These are phyloP conservation scores for Pedicia rivosa DNA, from an alignment of 2,888 invertebrate genomes.

Conservation along the genomic window DNA sequence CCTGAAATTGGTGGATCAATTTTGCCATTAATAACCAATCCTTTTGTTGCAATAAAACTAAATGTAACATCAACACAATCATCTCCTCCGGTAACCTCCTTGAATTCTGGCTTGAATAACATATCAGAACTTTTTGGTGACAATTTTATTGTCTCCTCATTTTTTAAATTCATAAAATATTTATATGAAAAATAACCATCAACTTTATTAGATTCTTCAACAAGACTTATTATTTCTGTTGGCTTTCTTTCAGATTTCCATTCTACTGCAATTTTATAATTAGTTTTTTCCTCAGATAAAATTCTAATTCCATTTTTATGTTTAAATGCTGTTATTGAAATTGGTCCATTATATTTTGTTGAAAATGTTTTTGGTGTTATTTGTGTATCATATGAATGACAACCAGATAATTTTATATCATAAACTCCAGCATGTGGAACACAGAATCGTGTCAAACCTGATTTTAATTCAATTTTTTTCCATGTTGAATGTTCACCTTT, in stretches of 20 bases:
- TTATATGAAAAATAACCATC: conserved; percentile 30
- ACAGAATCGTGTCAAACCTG: conserved; percentile 58
- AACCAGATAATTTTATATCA: conserved; percentile 56
- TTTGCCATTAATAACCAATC: conserved; percentile 47
- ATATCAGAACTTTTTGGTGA: conserved; percentile 53
- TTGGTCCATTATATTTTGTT: conserved; percentile 25
- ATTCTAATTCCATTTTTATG: conserved; percentile 38
- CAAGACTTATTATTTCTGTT: conserved; percentile 19
- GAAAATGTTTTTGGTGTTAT: conserved; percentile 28
- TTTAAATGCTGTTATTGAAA: conserved; percentile 36
- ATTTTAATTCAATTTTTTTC: conserved; percentile 32
- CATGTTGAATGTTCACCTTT: conserved; percentile 11
- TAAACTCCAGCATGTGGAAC: conserved; percentile 52
- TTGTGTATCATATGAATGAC: conserved; percentile 51
- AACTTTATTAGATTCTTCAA: conserved; percentile 29
- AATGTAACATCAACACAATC: conserved; percentile 52
- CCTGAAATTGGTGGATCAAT: conserved; percentile 45
- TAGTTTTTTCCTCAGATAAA: conserved; percentile 28
- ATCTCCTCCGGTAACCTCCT: conserved; percentile 43
- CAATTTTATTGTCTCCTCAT: conserved; percentile 32
- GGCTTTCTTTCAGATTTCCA: conserved; percentile 18
- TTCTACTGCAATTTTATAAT: conserved; percentile 21
- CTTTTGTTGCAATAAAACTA: conserved; percentile 42
- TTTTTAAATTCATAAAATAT: conserved; percentile 28
- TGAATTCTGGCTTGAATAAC: conserved; percentile 47